phyloP scores from a whole-genome alignment of 2,113 vertebrate species.

The Octodon degus region DNA sequence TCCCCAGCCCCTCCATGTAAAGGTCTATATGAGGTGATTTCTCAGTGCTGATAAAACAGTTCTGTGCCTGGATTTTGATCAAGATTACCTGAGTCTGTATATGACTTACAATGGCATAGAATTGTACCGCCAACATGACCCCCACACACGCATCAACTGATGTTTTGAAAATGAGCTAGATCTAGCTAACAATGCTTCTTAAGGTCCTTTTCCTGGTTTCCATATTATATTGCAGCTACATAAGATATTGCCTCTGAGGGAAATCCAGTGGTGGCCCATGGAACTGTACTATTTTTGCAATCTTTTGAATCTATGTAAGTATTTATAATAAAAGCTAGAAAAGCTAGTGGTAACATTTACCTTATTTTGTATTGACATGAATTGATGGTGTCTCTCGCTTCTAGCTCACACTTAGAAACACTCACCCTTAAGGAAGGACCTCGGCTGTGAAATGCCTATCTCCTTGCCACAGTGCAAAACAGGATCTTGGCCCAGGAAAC shows the following conservation, averaged over 20 bases:
- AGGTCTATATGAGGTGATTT: background rate
- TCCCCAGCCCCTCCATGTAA: too few relatives aligned
- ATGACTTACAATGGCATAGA: background rate
- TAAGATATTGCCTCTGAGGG: background rate
- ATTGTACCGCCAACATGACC: background rate
- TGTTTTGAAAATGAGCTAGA: background rate
- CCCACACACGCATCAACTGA: background rate
- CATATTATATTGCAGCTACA: background rate
- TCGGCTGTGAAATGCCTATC: background rate
- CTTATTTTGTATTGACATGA: background rate
- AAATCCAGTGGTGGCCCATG: background rate
- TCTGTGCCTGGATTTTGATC: background rate
- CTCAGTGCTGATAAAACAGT: background rate
- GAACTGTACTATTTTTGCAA: background rate
- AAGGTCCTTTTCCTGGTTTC: background rate
- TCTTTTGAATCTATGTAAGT: background rate
- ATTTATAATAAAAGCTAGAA: background rate
- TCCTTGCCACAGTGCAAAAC: background rate
- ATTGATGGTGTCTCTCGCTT: background rate
- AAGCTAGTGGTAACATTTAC: background rate
- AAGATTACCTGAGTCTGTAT: background rate
- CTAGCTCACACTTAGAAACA: background rate
- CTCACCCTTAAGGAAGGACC: background rate
- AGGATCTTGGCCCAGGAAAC: background rate
- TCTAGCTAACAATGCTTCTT: background rate